Evolutionary conservation across 1,140 invertebrate species (phyloP).

Genomic region (Penaeus chinensis): DNA sequence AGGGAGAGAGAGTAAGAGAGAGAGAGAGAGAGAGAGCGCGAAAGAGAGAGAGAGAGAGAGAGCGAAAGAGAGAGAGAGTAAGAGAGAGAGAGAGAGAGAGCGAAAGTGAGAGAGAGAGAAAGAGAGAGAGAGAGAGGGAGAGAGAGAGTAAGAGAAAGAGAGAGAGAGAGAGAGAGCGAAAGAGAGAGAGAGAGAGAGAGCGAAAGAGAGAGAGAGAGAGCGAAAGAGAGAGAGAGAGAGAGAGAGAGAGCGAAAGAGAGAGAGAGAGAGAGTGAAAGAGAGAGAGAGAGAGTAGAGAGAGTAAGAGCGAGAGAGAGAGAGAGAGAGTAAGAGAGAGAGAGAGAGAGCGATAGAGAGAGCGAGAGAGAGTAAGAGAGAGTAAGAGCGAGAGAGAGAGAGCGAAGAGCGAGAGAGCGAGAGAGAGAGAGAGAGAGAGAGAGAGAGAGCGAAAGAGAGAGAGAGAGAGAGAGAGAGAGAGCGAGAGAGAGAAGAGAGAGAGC

Average conservation of each 20-base stretch:
- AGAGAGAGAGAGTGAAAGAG: not conserved
- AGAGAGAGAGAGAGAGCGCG: too few species aligned
- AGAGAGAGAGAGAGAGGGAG: not conserved
- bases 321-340: not conserved
- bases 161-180: not conserved
- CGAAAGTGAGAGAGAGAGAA: not conserved
- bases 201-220: not conserved
- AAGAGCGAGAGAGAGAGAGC: not conserved
- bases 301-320: not conserved
- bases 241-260: not conserved
- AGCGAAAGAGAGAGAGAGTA: rapidly evolving
- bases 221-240: too few species aligned
- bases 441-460: not conserved
- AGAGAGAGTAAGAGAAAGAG: not conserved
- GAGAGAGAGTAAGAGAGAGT: not conserved
- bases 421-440: not conserved
- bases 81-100: too few species aligned
- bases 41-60: not conserved
- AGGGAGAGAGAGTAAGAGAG: not conserved
- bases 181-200: not conserved
- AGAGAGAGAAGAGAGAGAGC: too few species aligned
- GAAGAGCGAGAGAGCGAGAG: not conserved
- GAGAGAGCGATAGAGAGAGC: not conserved
- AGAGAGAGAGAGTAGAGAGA: not conserved
- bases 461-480: too few species aligned